Base-by-base conservation (phyloP, 2,797 vertebrate species). In the Smutsia temminckii region DNA sequence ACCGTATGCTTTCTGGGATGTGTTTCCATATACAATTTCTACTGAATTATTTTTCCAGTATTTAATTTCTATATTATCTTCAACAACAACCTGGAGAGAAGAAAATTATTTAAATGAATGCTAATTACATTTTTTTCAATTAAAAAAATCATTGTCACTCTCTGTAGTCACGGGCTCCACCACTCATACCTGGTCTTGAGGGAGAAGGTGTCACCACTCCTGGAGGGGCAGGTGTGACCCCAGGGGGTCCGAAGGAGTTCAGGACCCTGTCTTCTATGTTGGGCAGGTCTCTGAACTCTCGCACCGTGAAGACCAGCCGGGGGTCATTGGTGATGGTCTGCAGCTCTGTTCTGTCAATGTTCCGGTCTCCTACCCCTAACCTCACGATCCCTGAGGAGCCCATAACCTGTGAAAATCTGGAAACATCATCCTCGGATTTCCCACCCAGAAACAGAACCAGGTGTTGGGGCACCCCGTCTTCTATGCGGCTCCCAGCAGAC, bases 401-500 rank as follows among this genome's bases (percentile, higher is more conserved):
- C 14, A 99, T 98, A 94, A 98, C 55, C 5, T 96, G 98, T 13
- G 99, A 98, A 83, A 98, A 98, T 25, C 95, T 46, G 66, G 98
- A 97, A 20, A 99, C 98, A 0, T 99, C 99, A 25, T 99, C 98
- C 34, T 99, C 96, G 18, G 99, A 99, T 25, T 95, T 98, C 85
- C 99, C 99, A 57, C 99, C 99, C 0, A 99, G 99, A 79, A 99
- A 98, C 78, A 99, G 98, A 0, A 99, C 98, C n/a, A 99, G 98
- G 97, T 99, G 99, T 96, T 99, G 99, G 49, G 99, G 99, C 42
- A 99, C 98, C 42, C 98, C 99, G 0, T 99, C 99, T 93, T 98
- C 84, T 64, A 97, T 98, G 74, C 99, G 99, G 95, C 99, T 99
- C 5, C 99, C 99, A 0, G 99, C 98, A 8, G 99, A 98, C 88